These are phyloP conservation scores for Philonicus albiceps DNA, from an alignment of 2,888 invertebrate species.

Conservation along the genomic window DNA sequence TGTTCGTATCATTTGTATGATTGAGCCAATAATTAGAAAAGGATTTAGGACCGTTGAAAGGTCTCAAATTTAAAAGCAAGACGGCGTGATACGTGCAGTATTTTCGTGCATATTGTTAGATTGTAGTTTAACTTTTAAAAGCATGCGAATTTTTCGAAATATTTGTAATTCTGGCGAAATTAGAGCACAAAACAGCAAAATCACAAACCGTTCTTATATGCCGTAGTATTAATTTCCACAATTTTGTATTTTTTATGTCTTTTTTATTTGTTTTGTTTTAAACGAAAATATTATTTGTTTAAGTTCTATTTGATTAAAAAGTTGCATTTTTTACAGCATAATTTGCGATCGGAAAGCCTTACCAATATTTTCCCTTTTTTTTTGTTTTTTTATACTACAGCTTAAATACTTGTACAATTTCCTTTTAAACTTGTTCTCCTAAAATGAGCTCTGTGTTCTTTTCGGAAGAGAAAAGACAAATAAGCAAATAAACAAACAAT, in stretches of 20 bases:
- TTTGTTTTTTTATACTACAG: conserved; percentile 7
- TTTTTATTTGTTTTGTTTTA: neutral
- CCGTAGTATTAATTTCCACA: neutral
- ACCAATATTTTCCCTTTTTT: conserved; percentile 23
- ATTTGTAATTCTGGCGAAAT: neutral
- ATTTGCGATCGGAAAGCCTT: conserved; percentile 22
- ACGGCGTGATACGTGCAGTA: neutral
- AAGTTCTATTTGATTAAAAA: neutral
- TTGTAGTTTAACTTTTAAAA: neutral
- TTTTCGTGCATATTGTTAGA: neutral
- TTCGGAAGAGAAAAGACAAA: conserved; percentile 42
- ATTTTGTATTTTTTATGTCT: neutral
- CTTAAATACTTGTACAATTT: conserved; percentile 7
- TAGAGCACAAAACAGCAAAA: conserved; percentile 13
- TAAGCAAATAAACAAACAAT: conserved; percentile 35
- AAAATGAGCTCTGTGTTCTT: conserved; percentile 42
- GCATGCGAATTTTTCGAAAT: neutral
- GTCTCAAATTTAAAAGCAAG: neutral
- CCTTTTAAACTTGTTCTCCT: conserved; percentile 39
- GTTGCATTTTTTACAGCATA: neutral
- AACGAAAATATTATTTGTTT: neutral
- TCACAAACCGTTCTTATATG: neutral
- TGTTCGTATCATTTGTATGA: neutral
- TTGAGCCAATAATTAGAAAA: neutral
- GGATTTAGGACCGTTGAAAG: neutral